A percentile compares a stretch with the other conserved stretches of the same genome.
These are phyloP conservation scores for Chrysolina oricalcia DNA, from an alignment of 2,888 invertebrate species.

Conservation along the genomic window DNA sequence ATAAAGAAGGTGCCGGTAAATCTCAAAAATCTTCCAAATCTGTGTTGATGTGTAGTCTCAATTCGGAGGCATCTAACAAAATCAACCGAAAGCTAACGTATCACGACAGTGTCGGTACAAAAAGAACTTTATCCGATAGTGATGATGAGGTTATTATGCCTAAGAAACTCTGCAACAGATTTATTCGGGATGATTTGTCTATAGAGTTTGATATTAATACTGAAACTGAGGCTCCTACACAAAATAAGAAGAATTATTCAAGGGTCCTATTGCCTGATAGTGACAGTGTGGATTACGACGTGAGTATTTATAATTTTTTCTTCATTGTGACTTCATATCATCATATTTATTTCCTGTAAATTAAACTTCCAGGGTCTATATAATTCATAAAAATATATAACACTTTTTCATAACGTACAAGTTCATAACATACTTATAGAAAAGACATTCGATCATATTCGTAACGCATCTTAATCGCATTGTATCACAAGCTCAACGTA, in stretches of 20 bases:
- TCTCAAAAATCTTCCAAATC: background rate
- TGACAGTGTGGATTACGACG: conserved; percentile 54
- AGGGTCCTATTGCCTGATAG: conserved; percentile 30
- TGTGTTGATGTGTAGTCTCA: conserved; percentile 38
- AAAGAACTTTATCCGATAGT: conserved; percentile 50
- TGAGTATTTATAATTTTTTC: conserved; percentile 35
- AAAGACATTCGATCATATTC: no score
- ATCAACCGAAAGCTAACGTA: conserved; percentile 37
- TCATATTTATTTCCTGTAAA: no score
- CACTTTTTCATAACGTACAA: no score
- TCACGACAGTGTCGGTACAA: conserved; percentile 37
- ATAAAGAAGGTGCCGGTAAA: conserved; percentile 2
- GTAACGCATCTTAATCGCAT: no score
- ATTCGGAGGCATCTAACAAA: conserved; percentile 33
- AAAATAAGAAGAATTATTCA: conserved; percentile 1
- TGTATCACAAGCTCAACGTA: no score
- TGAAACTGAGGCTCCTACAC: conserved; percentile 24
- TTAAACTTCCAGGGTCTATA: no score
- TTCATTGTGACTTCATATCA: no score
- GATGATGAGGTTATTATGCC: conserved; percentile 46
- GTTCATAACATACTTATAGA: no score
- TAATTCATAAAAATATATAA: no score
- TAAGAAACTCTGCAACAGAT: conserved; percentile 58
- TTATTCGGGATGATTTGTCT: conserved; percentile 61
- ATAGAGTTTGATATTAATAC: conserved; percentile 59